These are phyloP conservation scores for Drosophila obscura DNA, from an alignment of 1,140 invertebrate genomes.

Conservation along the genomic window DNA sequence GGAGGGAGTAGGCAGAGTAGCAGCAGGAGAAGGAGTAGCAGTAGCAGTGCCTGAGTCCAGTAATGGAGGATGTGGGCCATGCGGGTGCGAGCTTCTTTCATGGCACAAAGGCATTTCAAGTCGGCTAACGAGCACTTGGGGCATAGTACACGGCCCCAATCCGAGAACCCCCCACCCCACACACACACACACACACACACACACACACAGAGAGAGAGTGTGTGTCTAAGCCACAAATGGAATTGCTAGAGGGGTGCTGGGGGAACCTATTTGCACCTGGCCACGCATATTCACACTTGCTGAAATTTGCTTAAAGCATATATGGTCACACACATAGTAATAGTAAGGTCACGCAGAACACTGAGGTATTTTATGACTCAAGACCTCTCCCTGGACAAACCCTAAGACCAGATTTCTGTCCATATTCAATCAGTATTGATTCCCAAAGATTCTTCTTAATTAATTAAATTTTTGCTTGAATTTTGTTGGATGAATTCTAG, in stretches of 20 bases:
- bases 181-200: background rate
- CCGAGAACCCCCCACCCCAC: background rate
- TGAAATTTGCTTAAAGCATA: background rate
- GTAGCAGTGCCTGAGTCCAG: background rate
- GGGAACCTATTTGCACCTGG: no score
- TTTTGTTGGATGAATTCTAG: no score
- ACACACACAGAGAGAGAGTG: background rate
- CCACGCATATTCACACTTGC: no score
- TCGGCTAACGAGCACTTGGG: slow-evolving; percentile 72
- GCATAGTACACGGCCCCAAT: slow-evolving; percentile 41
- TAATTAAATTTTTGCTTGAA: background rate
- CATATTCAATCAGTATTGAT: no score
- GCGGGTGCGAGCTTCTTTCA: slow-evolving; percentile 66
- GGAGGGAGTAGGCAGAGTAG: background rate
- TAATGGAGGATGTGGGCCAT: slow-evolving; percentile 30
- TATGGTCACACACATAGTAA: slow-evolving; percentile 17
- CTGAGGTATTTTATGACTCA: no score
- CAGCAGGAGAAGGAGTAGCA: background rate
- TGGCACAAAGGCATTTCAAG: slow-evolving; percentile 71
- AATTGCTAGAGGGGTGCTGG: no score
- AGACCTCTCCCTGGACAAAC: no score
- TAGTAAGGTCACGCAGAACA: background rate
- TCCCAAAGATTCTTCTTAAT: no score
- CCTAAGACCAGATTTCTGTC: no score
- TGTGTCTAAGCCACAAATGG: no score